Evolutionary conservation across 2,888 invertebrate genomes (phyloP), one percentile per base, ranked within the genome.

Genomic region (Pseudanteris insignis): DNA sequence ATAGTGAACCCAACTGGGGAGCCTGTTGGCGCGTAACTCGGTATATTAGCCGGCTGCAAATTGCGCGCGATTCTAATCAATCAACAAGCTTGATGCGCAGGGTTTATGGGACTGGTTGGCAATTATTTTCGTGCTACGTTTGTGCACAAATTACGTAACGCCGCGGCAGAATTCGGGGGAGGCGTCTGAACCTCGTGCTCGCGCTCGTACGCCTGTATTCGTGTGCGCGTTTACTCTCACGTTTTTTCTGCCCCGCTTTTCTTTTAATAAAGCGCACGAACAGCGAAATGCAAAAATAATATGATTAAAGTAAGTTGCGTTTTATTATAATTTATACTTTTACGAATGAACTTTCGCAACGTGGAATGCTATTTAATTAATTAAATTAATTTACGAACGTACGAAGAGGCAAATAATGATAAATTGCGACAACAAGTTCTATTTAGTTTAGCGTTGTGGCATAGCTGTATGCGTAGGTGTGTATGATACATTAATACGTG

Each of bases 251-350:
- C 13, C 9, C 28, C 25, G 25, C 10, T 21, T 13, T 40, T 9
- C 40, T 40, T 50, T 59, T 47, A 51, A 53, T 53, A 53, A 59
- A 59, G 32, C 34, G 36, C 28, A 47, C 47, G 41, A 34, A 43
- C 44, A 59, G 41, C 50, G 41, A 44, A 58, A 46, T 46, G 51
- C 46, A 32, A 34, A 14, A 36, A 46, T 59, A 46, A 59, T 59
- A 37, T 59, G 41, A 59, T 53, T 53, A 53, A 60, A 54, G 33
- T 60, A 54, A 46, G 60, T 53, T 54, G 53, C 25, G 53, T 33
- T 60, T 60, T 44, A 60, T 54, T 60, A 54, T 60, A 60, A 60
- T 60, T 60, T 53, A 60, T 53, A 51, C 47, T 60, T 60, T 51
- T 53, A 36, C 32, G n/a, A 47, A 48, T 43, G 37, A 43, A 46